Conservation (phyloP, 2,888 invertebrate species). For the Sycophila texana region DNA sequence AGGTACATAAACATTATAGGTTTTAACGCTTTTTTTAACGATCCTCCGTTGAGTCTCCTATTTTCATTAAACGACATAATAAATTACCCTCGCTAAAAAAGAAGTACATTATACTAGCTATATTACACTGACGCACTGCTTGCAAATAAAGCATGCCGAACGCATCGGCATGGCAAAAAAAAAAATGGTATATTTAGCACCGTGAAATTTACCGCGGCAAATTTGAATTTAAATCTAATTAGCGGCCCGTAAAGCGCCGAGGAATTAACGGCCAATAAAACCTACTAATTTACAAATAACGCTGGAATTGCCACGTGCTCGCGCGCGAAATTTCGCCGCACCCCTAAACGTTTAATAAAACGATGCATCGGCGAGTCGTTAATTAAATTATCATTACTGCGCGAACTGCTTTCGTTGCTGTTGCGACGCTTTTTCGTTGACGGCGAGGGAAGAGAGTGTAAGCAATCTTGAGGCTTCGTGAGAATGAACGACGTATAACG, state of each 20-base stretch:
- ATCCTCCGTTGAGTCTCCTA: no score
- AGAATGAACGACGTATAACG: constrained; percentile 36
- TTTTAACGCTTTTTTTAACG: no score
- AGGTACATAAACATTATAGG: no score
- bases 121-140: no score
- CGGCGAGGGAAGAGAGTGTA: neutral
- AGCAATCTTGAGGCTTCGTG: constrained; percentile 21
- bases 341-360: constrained; percentile 38
- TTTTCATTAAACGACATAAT: no score
- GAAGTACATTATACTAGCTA: no score
- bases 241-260: neutral
- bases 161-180: no score
- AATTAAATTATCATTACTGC: constrained; percentile 63
- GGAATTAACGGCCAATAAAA: neutral
- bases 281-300: constrained; percentile 23
- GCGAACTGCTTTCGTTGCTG: neutral
- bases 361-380: constrained; percentile 55
- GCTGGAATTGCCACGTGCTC: neutral
- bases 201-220: neutral
- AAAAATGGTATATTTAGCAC: no score
- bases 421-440: constrained; percentile 11
- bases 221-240: neutral
- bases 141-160: no score
- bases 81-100: no score
- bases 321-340: neutral